Conservation (phyloP, 2,797 vertebrate genomes). For the Petrocephalus schoutedeni region DNA sequence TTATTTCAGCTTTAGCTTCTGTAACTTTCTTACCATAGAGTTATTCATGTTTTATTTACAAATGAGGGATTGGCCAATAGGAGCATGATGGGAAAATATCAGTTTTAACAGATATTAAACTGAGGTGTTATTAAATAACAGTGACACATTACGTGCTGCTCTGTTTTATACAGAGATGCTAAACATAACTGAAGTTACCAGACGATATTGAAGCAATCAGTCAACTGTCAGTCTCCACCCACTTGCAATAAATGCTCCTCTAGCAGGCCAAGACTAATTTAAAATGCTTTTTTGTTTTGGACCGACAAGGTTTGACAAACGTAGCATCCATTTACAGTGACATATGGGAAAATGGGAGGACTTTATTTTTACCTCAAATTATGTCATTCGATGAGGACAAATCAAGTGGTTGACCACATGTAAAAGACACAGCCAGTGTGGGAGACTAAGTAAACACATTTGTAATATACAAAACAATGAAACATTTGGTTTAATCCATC, state of each 20-base stretch:
- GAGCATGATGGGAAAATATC: not conserved
- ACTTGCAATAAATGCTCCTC: not conserved
- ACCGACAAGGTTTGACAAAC: not conserved
- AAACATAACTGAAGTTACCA: not conserved
- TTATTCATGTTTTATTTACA: not conserved
- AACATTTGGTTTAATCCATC: not conserved
- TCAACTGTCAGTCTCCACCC: slow-evolving; percentile 14
- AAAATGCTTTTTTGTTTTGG: not conserved
- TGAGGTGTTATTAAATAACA: not conserved
- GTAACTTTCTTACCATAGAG: not conserved
- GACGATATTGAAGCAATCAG: slow-evolving; percentile 10
- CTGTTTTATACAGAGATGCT: not conserved
- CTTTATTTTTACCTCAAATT: not conserved
- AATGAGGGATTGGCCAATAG: not conserved
- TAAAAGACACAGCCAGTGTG: too few relatives aligned
- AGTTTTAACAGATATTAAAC: slow-evolving; percentile 4
- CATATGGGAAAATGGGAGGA: not conserved
- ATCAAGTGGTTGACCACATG: not conserved
- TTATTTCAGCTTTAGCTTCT: not conserved
- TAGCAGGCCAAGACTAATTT: not conserved
- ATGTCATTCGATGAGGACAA: not conserved
- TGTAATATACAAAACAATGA: not conserved
- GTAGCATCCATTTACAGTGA: not conserved
- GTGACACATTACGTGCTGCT: not conserved
- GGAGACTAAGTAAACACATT: not conserved